Percentiles rank a stretch among this genome's conserved stretches.
Conservation (phyloP, 1,140 invertebrate genomes). For the Drosophila orosa region DNA sequence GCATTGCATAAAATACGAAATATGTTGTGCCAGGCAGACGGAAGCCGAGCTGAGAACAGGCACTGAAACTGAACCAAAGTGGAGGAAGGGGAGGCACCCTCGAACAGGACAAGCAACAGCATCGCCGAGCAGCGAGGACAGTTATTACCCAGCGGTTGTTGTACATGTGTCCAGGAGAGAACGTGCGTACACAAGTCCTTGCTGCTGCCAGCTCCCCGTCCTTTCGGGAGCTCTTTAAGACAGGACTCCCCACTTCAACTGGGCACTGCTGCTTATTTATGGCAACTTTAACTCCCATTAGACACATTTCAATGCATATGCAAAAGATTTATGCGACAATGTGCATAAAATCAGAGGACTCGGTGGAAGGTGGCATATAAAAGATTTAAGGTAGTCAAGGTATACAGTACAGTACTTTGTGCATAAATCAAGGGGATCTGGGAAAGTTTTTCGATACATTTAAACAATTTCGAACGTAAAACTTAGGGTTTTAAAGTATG, state of each 20-base stretch:
- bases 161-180: constrained; percentile 46
- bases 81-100: not conserved
- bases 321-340: constrained; percentile 61
- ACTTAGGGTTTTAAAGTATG: too few species aligned
- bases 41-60: constrained; percentile 22
- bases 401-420: not conserved
- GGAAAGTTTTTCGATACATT: not conserved
- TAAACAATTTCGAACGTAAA: not conserved
- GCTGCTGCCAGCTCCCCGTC: constrained; percentile 6
- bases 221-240: constrained; percentile 29
- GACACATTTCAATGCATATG: constrained; percentile 81
- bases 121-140: constrained; percentile 34
- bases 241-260: constrained; percentile 19
- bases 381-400: constrained; percentile 11
- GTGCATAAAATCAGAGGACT: constrained; percentile 34
- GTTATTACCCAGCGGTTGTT: constrained; percentile 58
- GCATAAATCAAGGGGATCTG: not conserved
- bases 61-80: constrained; percentile 28
- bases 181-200: constrained; percentile 48
- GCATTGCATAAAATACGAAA: constrained; percentile 75
- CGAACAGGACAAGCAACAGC: constrained; percentile 42
- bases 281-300: constrained; percentile 74
- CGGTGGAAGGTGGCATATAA: not conserved
- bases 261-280: constrained; percentile 69
- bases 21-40: constrained; percentile 54